These are phyloP conservation scores for Micrasema minimum DNA, from an alignment of 1,140 invertebrate genomes.

Conservation along the genomic window DNA sequence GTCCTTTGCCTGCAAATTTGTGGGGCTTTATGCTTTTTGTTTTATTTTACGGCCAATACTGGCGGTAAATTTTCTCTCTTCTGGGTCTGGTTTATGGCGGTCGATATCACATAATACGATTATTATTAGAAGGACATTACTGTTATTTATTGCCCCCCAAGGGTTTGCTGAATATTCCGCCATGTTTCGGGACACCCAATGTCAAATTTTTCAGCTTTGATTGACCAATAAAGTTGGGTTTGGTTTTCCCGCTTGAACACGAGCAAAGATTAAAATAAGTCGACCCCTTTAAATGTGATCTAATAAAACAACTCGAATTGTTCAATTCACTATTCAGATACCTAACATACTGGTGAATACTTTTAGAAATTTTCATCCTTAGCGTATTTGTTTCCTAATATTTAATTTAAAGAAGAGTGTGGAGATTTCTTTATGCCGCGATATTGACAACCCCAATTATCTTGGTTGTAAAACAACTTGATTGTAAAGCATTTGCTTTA, in stretches of 20 bases:
- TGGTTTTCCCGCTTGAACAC: background rate
- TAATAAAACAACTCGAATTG: too few species aligned
- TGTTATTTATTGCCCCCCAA: conserved; percentile 25
- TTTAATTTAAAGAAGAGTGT: too few species aligned
- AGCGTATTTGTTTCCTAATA: too few species aligned
- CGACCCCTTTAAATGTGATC: too few species aligned
- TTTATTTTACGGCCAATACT: conserved; percentile 37
- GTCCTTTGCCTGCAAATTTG: background rate
- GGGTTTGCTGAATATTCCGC: background rate
- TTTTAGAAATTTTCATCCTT: too few species aligned
- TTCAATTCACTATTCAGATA: too few species aligned
- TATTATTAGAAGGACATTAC: conserved; percentile 34
- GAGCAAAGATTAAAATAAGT: background rate
- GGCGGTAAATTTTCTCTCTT: conserved; percentile 27
- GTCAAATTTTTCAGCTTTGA: conserved; percentile 3
- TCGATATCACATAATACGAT: conserved; percentile 42
- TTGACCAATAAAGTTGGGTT: background rate
- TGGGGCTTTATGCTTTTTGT: conserved; percentile 16
- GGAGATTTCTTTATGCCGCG: too few species aligned
- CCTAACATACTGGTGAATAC: too few species aligned
- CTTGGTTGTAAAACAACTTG: too few species aligned
- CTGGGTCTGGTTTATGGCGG: conserved; percentile 31
- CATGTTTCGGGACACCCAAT: background rate
- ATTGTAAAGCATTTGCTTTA: too few species aligned
- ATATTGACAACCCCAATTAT: too few species aligned